Evolutionary conservation across 2,113 vertebrate species (phyloP), one percentile per base, ranked within the genome.

Genomic region (Pipa parva): DNA sequence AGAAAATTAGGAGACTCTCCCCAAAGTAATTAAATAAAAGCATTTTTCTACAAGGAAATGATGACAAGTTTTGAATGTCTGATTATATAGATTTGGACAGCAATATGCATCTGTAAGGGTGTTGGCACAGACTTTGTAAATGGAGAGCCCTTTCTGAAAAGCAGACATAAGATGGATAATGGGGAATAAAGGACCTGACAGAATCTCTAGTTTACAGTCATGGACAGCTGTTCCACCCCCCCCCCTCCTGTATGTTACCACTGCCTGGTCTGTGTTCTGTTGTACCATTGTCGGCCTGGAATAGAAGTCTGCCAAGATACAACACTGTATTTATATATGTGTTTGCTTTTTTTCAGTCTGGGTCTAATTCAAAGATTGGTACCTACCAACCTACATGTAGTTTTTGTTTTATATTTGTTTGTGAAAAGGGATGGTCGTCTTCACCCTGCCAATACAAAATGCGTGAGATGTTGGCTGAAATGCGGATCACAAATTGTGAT

Each of bases 351-450:
- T 49, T 13, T 55, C 8, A n/a, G 26, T 9, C 31, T 36, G 24
- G 27, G 55, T 56, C 25, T 56, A 26, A 12, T 31, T 56, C 27
- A 17, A 18, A 56, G n/a, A 22, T 7, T 18, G n/a, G 17, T 28
- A 46, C 10, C 20, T 17, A 15, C 10, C 20, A 9, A 15, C 27
- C 39, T 49, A 58, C 63, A 49, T 37, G n/a, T 18, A 3, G 49
- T 17, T 37, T 63, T 22, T 17, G 84, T 88, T 90, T 25, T 11
- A 45, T 20, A 33, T 31, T 33, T 22, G 60, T 29, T 87, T 88
- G 87, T 89, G 87, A 88, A 88, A 56, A 90, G 88, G 89, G 89
- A 89, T 87, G 85, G 89, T 90, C 86, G 88, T 88, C 87, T 81
- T 84, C 87, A 88, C 82, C 85, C 85, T 83, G 87, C 85, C 80